Evolutionary conservation across 23 tunicate species (phyloP).

Genomic region (Diplosoma virens): DNA sequence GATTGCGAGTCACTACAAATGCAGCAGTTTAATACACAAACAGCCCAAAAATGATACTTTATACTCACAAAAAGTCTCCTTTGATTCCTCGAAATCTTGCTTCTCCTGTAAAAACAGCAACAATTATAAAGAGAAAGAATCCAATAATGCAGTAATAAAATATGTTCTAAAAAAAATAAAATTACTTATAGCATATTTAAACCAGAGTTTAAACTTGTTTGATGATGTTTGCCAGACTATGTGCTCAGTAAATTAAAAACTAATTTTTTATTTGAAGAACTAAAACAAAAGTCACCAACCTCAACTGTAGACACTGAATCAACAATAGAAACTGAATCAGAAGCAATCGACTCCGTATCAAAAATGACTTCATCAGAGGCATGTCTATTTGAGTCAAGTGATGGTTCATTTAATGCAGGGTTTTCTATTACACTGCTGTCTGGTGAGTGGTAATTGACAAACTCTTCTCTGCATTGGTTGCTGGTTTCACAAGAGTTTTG

Average conservation of each 20-base stretch:
- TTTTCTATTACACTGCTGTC: too few species aligned
- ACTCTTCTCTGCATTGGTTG: too few species aligned
- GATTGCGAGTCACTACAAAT: slow-evolving; percentile 7
- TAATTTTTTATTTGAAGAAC: background rate
- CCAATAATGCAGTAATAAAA: too few species aligned
- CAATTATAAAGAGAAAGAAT: background rate
- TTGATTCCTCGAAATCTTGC: slow-evolving; percentile 39
- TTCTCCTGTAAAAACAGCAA: slow-evolving; percentile 25
- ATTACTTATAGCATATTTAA: too few species aligned
- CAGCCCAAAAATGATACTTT: background rate
- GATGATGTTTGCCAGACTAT: too few species aligned
- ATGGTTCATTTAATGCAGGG: background rate
- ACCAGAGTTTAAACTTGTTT: too few species aligned
- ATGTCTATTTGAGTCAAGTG: background rate
- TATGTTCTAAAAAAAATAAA: too few species aligned
- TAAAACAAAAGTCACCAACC: background rate
- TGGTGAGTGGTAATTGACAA: too few species aligned
- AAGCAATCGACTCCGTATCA: slow-evolving; percentile 14
- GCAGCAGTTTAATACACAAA: background rate
- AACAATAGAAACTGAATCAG: slow-evolving; percentile 30
- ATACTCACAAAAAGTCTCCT: slow-evolving; percentile 7
- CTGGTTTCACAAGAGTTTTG: too few species aligned
- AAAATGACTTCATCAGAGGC: slow-evolving; percentile 13
- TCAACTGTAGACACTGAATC: slow-evolving; percentile 50
- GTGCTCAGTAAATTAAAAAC: too few species aligned